Base-by-base conservation (phyloP, 2,797 vertebrate species). In the Furcifer pardalis region DNA sequence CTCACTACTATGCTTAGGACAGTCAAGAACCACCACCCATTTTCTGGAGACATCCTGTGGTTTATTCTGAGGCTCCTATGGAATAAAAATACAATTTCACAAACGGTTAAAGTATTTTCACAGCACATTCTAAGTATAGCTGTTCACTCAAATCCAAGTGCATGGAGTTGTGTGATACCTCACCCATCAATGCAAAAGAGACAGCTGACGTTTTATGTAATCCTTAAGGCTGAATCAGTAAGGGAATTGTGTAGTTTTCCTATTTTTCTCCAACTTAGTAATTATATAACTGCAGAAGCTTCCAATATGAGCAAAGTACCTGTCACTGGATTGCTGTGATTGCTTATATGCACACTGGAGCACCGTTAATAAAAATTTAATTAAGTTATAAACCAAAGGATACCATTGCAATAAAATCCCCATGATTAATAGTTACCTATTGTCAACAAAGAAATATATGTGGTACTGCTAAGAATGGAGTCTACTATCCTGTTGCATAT, bases 31-130 rank as follows among this genome's bases (percentile, higher is more conserved):
- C 86, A 89, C 73, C 87, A 89, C 71, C 37, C 89, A 92, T 83
- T 93, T 94, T 88, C 91, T 93, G 42, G 91, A 89, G 69, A 93
- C 91, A 91, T 86, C 91, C 84, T 90, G 80, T 42, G 92, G 72
- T 86, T 87, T 84, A 63, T 5, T 91, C 84, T 85, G 92, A 80
- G 85, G 74, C 81, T 90, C 89, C 93, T 95, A 90, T 81, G 62
- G 81, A 88, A 80, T 21, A 79, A 75, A 46, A 32, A 86, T 19
- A 68, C 71, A 83, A 62, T 35, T 80, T 81, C 21, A 86, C 68
- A 84, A 90, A 91, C 90, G 91, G 88, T 92, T 96, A 79, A 84
- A 60, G n/a, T 93, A 83, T 82, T 88, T 81, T 93, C 73, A 91
- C 27, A 77, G 42, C 44, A 63, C 32, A 42, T 35, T 32, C 17